These are phyloP conservation scores for Congeria kusceri DNA, from an alignment of 2,888 invertebrate species.

Conservation along the genomic window DNA sequence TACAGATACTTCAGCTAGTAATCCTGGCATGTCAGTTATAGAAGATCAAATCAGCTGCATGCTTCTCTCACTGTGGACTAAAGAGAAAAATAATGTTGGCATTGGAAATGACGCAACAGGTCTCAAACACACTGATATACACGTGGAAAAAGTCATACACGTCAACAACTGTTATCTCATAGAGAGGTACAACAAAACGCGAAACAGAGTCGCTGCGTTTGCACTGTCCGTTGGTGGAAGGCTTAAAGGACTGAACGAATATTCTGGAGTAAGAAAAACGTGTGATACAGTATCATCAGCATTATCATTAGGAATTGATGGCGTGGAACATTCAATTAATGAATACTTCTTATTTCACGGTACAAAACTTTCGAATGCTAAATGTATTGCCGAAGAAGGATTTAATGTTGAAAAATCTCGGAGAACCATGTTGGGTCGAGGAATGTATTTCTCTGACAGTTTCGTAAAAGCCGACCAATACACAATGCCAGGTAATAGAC, in stretches of 20 bases:
- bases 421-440: not conserved
- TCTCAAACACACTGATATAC: not conserved
- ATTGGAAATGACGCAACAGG: slow-evolving; percentile 3
- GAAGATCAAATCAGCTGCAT: too few relatives aligned
- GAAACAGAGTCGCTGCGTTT: not conserved
- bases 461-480: slow-evolving; percentile 15
- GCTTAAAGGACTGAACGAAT: not conserved
- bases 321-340: not conserved
- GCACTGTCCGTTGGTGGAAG: not conserved
- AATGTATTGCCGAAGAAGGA: not conserved
- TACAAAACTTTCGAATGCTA: not conserved
- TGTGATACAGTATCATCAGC: not conserved
- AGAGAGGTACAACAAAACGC: not conserved
- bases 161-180: not conserved
- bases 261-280: too few relatives aligned
- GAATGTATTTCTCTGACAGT: slow-evolving; percentile 3
- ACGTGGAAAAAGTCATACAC: not conserved
- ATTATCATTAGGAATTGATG: too few relatives aligned
- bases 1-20: too few relatives aligned
- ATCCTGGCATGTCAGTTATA: too few relatives aligned
- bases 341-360: slow-evolving; percentile 13
- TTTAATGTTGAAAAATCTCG: not conserved
- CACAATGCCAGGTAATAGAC: not conserved
- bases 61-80: too few relatives aligned
- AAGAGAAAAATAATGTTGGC: not conserved